These are phyloP conservation scores for Meloidogyne floridensis DNA, from an alignment of 1,140 invertebrate species.

Conservation along the genomic window DNA sequence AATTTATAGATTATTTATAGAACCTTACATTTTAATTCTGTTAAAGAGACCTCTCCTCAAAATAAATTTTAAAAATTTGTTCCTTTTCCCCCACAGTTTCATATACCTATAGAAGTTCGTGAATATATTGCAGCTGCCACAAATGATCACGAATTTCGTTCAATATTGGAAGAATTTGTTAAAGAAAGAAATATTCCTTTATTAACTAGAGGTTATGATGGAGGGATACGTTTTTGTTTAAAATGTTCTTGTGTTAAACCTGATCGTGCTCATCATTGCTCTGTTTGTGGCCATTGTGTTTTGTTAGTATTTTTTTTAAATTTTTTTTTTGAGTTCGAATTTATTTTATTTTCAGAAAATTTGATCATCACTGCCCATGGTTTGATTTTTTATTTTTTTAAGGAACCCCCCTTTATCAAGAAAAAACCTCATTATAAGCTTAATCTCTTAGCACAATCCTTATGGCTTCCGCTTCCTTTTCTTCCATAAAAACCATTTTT, in stretches of 20 bases:
- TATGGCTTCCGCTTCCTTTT: too few relatives aligned
- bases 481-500: too few relatives aligned
- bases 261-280: slow-evolving; percentile 63
- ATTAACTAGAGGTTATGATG: slow-evolving; percentile 33
- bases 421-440: too few relatives aligned
- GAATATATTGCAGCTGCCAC: slow-evolving; percentile 31
- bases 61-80: not conserved
- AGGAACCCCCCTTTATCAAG: not conserved
- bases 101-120: slow-evolving; percentile 27
- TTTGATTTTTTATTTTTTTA: slow-evolving; percentile 6
- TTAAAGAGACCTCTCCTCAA: not conserved
- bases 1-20: too few relatives aligned
- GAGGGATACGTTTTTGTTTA: slow-evolving; percentile 50
- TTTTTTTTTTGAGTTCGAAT: not conserved
- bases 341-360: slow-evolving; percentile 32
- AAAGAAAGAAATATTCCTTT: slow-evolving; percentile 39
- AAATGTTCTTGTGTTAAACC: slow-evolving; percentile 59
- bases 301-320: slow-evolving; percentile 18
- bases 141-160: slow-evolving; percentile 31
- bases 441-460: too few relatives aligned
- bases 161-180: slow-evolving; percentile 35
- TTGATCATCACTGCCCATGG: slow-evolving; percentile 59
- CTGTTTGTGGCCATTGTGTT: slow-evolving; percentile 57
- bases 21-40: too few relatives aligned
- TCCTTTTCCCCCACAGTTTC: slow-evolving; percentile 29